Conservation (phyloP, 1,140 invertebrate species). For the Ephestia elutella region DNA sequence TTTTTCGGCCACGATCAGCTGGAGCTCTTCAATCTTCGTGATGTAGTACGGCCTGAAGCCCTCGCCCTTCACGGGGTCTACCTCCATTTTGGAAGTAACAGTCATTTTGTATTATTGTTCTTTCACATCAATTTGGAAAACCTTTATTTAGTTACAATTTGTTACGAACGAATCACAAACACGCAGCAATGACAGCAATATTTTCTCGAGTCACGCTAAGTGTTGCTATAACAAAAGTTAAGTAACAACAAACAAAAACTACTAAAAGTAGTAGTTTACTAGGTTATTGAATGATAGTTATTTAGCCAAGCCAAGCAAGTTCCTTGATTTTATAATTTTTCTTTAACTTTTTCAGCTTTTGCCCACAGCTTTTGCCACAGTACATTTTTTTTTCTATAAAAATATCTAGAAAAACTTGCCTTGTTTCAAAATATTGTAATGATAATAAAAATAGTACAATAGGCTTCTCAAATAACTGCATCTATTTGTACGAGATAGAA, state of each 20-base stretch:
- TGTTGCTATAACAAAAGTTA: slow-evolving; percentile 10
- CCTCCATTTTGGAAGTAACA: slow-evolving; percentile 84
- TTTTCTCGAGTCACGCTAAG: slow-evolving; percentile 25
- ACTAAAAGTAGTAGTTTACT: slow-evolving; percentile 7
- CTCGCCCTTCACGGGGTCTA: slow-evolving; percentile 88
- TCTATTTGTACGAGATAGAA: too few species aligned
- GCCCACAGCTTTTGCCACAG: too few species aligned
- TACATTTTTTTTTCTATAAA: too few species aligned
- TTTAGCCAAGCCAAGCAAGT: slow-evolving; percentile 24
- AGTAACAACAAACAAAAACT: slow-evolving; percentile 1
- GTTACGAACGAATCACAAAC: too few species aligned
- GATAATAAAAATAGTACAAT: too few species aligned
- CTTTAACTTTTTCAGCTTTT: too few species aligned
- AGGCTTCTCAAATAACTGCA: too few species aligned
- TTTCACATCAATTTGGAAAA: slow-evolving; percentile 16
- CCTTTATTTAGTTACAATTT: too few species aligned
- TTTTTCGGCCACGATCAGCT: slow-evolving; percentile 96
- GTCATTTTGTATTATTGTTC: slow-evolving; percentile 39
- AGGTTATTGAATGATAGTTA: not conserved
- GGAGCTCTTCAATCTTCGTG: slow-evolving; percentile 97
- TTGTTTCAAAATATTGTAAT: too few species aligned
- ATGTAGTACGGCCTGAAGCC: slow-evolving; percentile 96
- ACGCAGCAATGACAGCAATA: slow-evolving; percentile 6
- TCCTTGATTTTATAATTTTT: too few species aligned
- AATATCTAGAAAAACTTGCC: too few species aligned